Conservation (phyloP, 2,113 vertebrate genomes). For the Oriolus oriolus region DNA sequence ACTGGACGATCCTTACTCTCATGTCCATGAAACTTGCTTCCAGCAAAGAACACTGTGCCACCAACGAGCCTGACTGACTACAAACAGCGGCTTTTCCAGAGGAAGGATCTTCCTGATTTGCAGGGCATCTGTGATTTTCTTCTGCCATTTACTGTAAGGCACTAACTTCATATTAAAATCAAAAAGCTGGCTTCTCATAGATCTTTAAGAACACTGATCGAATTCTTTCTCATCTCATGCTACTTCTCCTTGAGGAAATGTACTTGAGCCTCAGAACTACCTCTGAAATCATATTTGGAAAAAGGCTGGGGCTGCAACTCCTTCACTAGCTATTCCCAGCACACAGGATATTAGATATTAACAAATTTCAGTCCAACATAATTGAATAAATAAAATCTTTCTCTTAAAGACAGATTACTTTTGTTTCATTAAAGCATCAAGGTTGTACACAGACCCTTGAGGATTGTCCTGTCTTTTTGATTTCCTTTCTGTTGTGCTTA, state of each 20-base stretch:
- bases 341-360: background rate
- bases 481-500: background rate
- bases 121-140: background rate
- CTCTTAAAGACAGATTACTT: slow-evolving; percentile 2
- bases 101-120: background rate
- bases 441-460: background rate
- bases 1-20: background rate
- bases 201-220: background rate
- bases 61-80: fast-evolving
- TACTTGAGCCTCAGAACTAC: background rate
- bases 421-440: background rate
- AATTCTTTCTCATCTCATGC: background rate
- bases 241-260: background rate
- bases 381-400: slow-evolving; percentile 32
- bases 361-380: background rate
- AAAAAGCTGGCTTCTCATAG: background rate
- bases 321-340: background rate
- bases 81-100: background rate
- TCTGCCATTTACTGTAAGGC: background rate
- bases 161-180: background rate
- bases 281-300: background rate
- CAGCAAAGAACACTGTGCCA: background rate
- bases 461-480: background rate
- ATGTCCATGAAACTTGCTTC: background rate
- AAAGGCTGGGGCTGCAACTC: background rate